Evolutionary conservation across 2,797 vertebrate species (phyloP).

Genomic region (Crenichthys baileyi): DNA sequence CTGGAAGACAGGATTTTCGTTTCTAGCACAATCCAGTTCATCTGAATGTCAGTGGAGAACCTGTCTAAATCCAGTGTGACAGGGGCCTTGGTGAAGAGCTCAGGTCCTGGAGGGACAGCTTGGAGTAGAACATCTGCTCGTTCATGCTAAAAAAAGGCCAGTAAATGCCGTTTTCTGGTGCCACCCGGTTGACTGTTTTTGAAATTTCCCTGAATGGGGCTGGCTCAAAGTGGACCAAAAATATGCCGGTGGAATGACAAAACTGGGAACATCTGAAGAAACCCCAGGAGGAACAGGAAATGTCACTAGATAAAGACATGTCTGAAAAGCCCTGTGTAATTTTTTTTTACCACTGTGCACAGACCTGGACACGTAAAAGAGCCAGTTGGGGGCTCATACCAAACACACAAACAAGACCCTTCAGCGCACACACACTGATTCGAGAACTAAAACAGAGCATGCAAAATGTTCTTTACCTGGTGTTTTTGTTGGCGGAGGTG

Average conservation of each 20-base stretch:
- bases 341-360: neutral
- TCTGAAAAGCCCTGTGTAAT: neutral
- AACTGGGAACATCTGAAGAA: neutral
- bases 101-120: neutral
- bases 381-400: neutral
- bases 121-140: neutral
- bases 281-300: neutral
- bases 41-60: neutral
- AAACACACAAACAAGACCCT: neutral
- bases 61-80: neutral
- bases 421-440: neutral
- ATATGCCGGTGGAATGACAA: neutral
- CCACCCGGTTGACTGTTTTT: neutral
- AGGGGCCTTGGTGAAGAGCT: neutral
- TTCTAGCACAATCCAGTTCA: neutral
- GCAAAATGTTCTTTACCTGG: constrained; percentile 77
- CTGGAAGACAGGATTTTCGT: neutral
- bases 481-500: constrained; percentile 88
- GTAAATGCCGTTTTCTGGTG: neutral
- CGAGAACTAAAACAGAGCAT: neutral
- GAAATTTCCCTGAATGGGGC: neutral
- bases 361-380: neutral
- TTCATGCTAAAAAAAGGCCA: neutral
- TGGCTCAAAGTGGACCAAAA: neutral
- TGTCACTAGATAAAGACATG: neutral